Base-by-base conservation (phyloP, 2,888 invertebrate species). In the Hoplodrina ambigua region DNA sequence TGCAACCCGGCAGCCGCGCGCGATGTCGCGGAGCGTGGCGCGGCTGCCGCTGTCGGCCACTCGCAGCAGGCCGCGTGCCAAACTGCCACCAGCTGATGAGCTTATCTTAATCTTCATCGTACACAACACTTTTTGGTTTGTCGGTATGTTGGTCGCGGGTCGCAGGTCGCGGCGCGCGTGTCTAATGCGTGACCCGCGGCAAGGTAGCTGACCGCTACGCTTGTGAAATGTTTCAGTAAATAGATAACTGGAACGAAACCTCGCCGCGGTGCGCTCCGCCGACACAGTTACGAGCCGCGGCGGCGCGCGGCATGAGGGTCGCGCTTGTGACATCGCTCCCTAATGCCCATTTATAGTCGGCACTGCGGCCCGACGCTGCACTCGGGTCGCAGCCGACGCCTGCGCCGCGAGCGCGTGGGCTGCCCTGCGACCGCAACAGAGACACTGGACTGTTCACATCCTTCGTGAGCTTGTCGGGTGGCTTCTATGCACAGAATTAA, bases 201-300 rank as follows among this genome's bases (percentile, higher is more conserved):
- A 49, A 75, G 69, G 75, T 57, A 25, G 61, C 41, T 41, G 41
- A 41, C 41, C 69, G 33, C 50, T 49, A 25, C 57, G 50, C 74
- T 79, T 74, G 79, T 52, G 74, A 44, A 75, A 79, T 61, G 54
- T 61, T 66, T 74, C 25, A 61, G 50, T 75, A 61, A 66, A 46
- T 54, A 50, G 50, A 52, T 61, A 74, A 79, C 74, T 79, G 67
- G 80, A 79, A 75, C 75, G 74, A 58, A 58, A 46, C 57, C 20
- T 50, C 57, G 73, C 8, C 49, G 58, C 44, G 49, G 1, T 25
- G 46, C 20, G 44, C 25, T 17, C 17, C 41, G 37, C 52, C 61
- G 44, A 54, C 57, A 53, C 25, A 17, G 46, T 5, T 50, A 41
- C 30, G 44, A 7, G 41, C 41, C 10, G n/a, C 25, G 76, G 20